Evolutionary conservation across 1,140 invertebrate genomes (phyloP).

Genomic region (Drosophila saltans): DNA sequence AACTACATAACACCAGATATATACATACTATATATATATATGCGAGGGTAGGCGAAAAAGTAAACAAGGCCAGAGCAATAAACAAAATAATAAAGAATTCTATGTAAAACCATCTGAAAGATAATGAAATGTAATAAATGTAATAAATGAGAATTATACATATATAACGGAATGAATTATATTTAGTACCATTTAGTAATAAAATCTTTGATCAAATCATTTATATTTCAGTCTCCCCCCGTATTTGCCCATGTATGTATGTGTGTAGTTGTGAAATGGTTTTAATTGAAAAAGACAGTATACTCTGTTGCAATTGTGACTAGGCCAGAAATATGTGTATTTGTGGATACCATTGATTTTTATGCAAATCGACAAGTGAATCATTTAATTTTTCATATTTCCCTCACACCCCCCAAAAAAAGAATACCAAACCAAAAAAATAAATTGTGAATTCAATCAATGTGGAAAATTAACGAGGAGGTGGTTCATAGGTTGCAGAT

Average conservation of each 20-base stretch:
- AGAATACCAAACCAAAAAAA: too few relatives aligned
- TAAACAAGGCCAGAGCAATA: too few relatives aligned
- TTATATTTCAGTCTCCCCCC: not conserved
- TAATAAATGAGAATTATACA: too few relatives aligned
- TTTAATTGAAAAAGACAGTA: conserved; percentile 71
- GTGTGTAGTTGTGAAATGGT: conserved; percentile 25
- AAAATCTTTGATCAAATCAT: not conserved
- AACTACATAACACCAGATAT: not conserved
- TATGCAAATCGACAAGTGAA: conserved; percentile 47
- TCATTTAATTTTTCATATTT: conserved; percentile 33
- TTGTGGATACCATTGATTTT: conserved; percentile 37
- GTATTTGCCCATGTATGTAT: conserved; percentile 6
- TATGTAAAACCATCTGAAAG: too few relatives aligned
- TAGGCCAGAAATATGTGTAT: conserved; percentile 18
- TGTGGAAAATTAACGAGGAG: conserved; percentile 29
- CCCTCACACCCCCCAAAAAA: not conserved
- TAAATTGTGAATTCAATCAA: conserved; percentile 2
- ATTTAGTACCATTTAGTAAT: too few relatives aligned
- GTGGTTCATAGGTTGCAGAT: not conserved
- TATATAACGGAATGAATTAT: too few relatives aligned
- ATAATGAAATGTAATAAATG: too few relatives aligned
- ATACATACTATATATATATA: conserved; percentile 3
- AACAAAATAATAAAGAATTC: too few relatives aligned
- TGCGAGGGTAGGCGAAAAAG: not conserved
- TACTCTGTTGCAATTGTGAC: conserved; percentile 4